Evolutionary conservation across 2,113 vertebrate species (phyloP).

Genomic region (Lepus europaeus): DNA sequence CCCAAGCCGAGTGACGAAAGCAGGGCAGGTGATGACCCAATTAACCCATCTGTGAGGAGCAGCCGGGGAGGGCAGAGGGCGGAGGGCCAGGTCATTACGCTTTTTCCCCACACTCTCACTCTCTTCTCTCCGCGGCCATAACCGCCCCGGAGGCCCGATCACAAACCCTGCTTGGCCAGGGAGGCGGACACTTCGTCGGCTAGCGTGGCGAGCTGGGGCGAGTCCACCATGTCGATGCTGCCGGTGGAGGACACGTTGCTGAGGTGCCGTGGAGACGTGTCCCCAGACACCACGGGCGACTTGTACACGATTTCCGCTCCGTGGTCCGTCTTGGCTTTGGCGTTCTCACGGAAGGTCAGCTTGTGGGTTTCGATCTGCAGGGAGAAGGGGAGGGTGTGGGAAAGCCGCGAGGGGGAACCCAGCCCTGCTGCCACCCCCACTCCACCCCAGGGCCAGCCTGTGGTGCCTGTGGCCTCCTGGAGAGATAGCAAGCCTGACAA

Average conservation of each 20-base stretch:
- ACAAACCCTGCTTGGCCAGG: slow-evolving; percentile 99
- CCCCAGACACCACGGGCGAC: slow-evolving; percentile 92
- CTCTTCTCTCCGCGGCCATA: slow-evolving; percentile 50
- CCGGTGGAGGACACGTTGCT: slow-evolving; percentile 98
- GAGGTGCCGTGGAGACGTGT: slow-evolving; percentile 95
- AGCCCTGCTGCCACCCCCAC: background rate
- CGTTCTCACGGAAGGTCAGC: slow-evolving; percentile 96
- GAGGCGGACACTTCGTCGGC: slow-evolving; percentile 98
- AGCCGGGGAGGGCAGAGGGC: slow-evolving; percentile 90
- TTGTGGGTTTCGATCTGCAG: slow-evolving; percentile 97
- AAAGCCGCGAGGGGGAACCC: accelerated
- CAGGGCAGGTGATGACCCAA: slow-evolving; percentile 84
- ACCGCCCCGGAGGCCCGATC: slow-evolving; percentile 86
- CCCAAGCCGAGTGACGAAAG: slow-evolving; percentile 86
- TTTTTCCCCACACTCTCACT: slow-evolving; percentile 82
- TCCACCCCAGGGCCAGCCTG: accelerated
- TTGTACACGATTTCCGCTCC: slow-evolving; percentile 97
- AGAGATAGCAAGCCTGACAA: no score
- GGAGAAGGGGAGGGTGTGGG: background rate
- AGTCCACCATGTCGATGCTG: slow-evolving; percentile 98
- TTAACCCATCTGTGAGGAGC: slow-evolving; percentile 79
- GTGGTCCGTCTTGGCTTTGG: slow-evolving; percentile 98
- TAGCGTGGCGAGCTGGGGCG: slow-evolving; percentile 97
- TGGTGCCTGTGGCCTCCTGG: background rate
- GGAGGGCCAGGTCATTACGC: slow-evolving; percentile 88